phyloP scores from a whole-genome alignment of 1,140 invertebrate genomes.

The Triops cancriformis region DNA sequence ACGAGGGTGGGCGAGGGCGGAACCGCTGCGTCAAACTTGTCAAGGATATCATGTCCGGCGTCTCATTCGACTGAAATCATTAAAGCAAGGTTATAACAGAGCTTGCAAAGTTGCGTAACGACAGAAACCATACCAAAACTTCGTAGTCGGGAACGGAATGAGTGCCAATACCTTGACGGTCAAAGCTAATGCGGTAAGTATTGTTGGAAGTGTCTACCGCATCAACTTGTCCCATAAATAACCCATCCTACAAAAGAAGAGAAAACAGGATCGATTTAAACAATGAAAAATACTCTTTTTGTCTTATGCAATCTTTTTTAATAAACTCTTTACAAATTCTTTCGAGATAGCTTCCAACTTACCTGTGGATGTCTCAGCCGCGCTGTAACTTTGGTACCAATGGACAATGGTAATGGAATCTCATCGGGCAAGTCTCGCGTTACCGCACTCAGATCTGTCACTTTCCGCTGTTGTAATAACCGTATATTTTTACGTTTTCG shows the following conservation, averaged over 20 bases:
- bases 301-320: background rate
- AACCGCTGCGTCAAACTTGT: slow-evolving; percentile 75
- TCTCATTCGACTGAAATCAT: slow-evolving; percentile 23
- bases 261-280: background rate
- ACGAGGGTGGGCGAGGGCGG: slow-evolving; percentile 54
- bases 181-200: slow-evolving; percentile 96
- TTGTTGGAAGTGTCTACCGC: slow-evolving; percentile 95
- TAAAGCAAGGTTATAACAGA: background rate
- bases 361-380: slow-evolving; percentile 74
- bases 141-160: slow-evolving; percentile 95
- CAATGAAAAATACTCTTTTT: background rate
- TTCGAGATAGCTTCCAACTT: background rate
- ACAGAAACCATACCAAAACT: slow-evolving; percentile 56
- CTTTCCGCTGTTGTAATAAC: slow-evolving; percentile 86
- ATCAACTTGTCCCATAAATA: slow-evolving; percentile 93
- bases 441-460: slow-evolving; percentile 61
- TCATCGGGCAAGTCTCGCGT: slow-evolving; percentile 89
- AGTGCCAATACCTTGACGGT: slow-evolving; percentile 82
- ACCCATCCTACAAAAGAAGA: slow-evolving; percentile 56
- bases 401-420: slow-evolving; percentile 89
- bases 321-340: background rate
- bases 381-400: slow-evolving; percentile 92
- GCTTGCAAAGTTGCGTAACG: background rate
- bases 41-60: slow-evolving; percentile 70
- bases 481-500: slow-evolving; percentile 85